Evolutionary conservation across 2,888 invertebrate genomes (phyloP), one percentile per base, ranked within the genome.

Genomic region (Caenorhabditis sulstoni): DNA sequence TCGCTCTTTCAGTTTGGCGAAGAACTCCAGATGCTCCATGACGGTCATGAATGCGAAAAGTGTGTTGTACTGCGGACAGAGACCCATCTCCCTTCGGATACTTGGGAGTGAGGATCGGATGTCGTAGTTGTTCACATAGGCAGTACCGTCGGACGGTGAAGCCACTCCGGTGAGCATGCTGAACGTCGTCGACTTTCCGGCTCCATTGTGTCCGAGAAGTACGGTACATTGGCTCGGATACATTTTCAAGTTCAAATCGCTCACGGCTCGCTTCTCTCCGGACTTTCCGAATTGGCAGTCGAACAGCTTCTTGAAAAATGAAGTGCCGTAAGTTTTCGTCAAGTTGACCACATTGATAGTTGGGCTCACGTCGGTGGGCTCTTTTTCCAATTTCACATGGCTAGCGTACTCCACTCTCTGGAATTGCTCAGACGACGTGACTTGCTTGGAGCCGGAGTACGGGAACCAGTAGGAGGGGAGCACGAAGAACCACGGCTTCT

Each of bases 101-200:
- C 84, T 83, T 41, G 87, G 85, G 35, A 92, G 90, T 50, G 91
- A 89, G 20, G 82, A 85, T 23, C 90, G 81, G 45, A 92, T 93
- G 91, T 95, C 94, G 85, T 93, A 92, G 0, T 94, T 76, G 47
- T 87, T 81, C 57, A 88, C 81, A 64, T 78, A 87, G 0, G 87
- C 87, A 0, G 88, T 86, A 29, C 88, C 88, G 11, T 57, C 23
- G 11, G 86, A 75, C 2, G 87, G 85, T 4, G 81, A 65, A 1
- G 79, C 83, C 16, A 87, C 85, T 62, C 87, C 96, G 45, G 95
- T 96, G 50, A 96, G 91, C 94, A 96, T 96, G 0, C 95, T 95
- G 93, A 96, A 95, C 0, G 96, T 95, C 0, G 96, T 96, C 0
- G 96, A 95, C 92, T 95, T 95, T 39, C 96, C 95, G 57, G 95